These are phyloP conservation scores for Charaxes varanes DNA, from an alignment of 1,140 invertebrate species.

Conservation along the genomic window DNA sequence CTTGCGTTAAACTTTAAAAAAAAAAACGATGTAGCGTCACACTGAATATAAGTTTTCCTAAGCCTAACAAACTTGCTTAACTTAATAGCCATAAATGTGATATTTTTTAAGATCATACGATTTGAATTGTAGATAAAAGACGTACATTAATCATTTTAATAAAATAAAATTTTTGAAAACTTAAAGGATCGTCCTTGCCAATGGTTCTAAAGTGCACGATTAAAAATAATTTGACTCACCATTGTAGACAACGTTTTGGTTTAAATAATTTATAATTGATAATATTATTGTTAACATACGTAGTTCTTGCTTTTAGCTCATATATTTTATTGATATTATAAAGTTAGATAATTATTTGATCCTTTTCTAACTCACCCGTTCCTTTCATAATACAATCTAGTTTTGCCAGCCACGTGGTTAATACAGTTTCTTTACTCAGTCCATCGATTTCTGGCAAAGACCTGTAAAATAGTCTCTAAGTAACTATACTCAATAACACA, in stretches of 20 bases:
- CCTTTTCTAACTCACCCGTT: constrained; percentile 57
- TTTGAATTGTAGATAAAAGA: too few species aligned
- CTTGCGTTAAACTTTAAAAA: background rate
- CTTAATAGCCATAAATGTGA: too few species aligned
- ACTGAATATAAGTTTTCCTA: too few species aligned
- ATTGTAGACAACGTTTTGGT: background rate
- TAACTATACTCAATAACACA: too few species aligned
- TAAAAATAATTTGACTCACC: background rate
- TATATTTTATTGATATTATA: constrained; percentile 5
- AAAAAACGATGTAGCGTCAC: background rate
- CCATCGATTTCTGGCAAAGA: constrained; percentile 99
- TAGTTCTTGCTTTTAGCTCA: constrained; percentile 14
- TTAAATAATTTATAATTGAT: background rate
- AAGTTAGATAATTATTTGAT: background rate
- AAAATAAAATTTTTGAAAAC: too few species aligned
- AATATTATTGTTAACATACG: background rate
- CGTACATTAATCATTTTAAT: too few species aligned
- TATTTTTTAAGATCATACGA: too few species aligned
- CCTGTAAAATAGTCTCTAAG: too few species aligned
- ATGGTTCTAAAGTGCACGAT: too few species aligned
- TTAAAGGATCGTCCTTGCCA: too few species aligned
- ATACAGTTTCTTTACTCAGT: constrained; percentile 98
- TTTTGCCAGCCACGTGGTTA: constrained; percentile 99
- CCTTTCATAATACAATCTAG: constrained; percentile 99
- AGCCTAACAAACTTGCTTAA: too few species aligned